These are phyloP conservation scores for Drosophila eohydei DNA, from an alignment of 2,888 invertebrate genomes.

Conservation along the genomic window DNA sequence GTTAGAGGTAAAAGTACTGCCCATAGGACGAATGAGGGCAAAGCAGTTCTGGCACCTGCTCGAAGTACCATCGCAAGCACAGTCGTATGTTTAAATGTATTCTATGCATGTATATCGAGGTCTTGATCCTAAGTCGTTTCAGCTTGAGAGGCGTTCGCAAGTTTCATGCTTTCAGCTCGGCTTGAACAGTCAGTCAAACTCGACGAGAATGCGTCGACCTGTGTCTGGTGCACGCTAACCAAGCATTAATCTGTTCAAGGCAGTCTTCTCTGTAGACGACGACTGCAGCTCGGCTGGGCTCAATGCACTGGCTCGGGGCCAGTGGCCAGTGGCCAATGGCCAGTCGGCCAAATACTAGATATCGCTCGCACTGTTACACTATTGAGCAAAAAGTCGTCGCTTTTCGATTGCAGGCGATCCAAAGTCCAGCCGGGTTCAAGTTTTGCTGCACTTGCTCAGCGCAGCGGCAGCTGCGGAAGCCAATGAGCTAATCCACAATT, in stretches of 20 bases:
- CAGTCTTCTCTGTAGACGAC: conserved; percentile 5
- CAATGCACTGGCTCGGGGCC: conserved; percentile 17
- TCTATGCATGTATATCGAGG: too few relatives aligned
- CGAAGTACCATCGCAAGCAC: too few relatives aligned
- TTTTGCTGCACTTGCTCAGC: conserved; percentile 8
- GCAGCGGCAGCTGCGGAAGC: background rate
- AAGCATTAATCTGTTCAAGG: conserved; percentile 7
- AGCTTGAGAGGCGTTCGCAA: background rate
- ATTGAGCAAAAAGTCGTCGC: background rate
- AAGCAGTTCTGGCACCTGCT: too few relatives aligned
- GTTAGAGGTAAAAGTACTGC: too few relatives aligned
- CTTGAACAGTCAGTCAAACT: background rate
- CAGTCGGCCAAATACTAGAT: background rate
- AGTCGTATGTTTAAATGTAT: too few relatives aligned
- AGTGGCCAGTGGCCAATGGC: conserved; percentile 2
- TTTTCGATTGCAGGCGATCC: background rate
- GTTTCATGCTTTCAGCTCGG: background rate
- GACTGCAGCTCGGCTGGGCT: conserved; percentile 1
- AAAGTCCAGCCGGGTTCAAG: conserved; percentile 3
- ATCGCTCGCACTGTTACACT: background rate
- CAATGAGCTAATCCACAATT: conserved; percentile 3
- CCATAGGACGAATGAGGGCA: too few relatives aligned
- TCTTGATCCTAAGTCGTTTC: background rate
- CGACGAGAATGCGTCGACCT: background rate
- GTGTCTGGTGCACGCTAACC: background rate